These are phyloP conservation scores for human DNA, from an alignment of 2,113 vertebrate species.

Conservation along the genomic window DNA sequence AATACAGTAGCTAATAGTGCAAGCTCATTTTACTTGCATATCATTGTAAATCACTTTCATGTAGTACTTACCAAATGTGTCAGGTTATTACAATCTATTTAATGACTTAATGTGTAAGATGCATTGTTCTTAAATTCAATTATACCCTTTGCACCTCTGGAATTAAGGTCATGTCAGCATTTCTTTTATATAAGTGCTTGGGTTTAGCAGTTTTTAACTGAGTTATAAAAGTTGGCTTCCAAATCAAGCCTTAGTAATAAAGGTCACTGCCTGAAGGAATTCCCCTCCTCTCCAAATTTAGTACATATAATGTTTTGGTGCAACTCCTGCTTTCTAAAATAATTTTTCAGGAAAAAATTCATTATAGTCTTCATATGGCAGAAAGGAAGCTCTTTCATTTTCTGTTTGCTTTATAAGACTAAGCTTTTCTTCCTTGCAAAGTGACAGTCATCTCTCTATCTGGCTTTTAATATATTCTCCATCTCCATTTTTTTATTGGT, in stretches of 20 bases:
- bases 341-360: constrained; percentile 38
- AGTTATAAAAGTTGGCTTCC: constrained; percentile 74
- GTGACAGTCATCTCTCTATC: neutral
- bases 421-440: neutral
- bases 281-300: neutral
- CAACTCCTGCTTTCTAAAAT: constrained; percentile 58
- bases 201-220: constrained; percentile 70
- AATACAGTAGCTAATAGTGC: constrained; percentile 51
- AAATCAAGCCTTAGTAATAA: constrained; percentile 63
- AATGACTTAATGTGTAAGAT: constrained; percentile 77
- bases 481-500: neutral
- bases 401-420: constrained; percentile 14
- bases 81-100: constrained; percentile 72
- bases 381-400: constrained; percentile 31
- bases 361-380: constrained; percentile 22
- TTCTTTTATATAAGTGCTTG: constrained; percentile 73
- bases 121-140: constrained; percentile 80
- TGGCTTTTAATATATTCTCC: neutral
- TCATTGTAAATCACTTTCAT: constrained; percentile 68
- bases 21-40: constrained; percentile 75
- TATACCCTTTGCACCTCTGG: constrained; percentile 74
- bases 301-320: constrained; percentile 52
- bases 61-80: constrained; percentile 63
- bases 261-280: constrained; percentile 58
- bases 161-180: constrained; percentile 76